Base-by-base conservation (phyloP, 2,797 vertebrate species). In the Saxicola maurus region DNA sequence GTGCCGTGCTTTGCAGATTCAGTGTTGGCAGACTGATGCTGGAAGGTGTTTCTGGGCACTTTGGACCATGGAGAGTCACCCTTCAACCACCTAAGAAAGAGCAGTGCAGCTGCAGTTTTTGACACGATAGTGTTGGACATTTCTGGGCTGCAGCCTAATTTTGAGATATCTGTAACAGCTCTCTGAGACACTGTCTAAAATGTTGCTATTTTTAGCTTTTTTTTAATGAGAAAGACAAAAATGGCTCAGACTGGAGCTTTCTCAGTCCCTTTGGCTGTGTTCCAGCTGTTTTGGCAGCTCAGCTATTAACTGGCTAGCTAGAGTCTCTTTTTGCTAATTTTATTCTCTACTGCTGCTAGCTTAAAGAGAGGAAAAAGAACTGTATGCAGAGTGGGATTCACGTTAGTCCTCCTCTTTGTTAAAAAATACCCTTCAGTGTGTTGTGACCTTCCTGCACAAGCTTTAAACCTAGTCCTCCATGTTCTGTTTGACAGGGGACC, bases 161-260 rank as follows among this genome's bases (percentile, higher is more conserved):
- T 82, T 68, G 66, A 86, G 16, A 1, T 75, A 24, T 77, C 81
- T 55, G 17, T 65, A 69, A 61, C 61, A 91, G 38, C 56, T 79
- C 46, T 68, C 81, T 74, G 45, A 85, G 86, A 83, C 61, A 25
- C 35, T 61, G 17, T 68, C 86, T 82, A 79, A 90, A 68, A 55
- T 64, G 65, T 45, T 2, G 3, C 82, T 95, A 85, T 91, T 94
- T 95, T 96, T 96, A 95, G 60, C 52, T 45, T 28, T 92, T 92
- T 75, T 92, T 92, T 48, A 72, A 91, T 91, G 89, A 86, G 81
- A 89, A 73, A 28, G 67, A 71, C 71, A 65, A 57, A 87, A 88
- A 62, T 25, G 60, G 48, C 60, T 92, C 77, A 88, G 60, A 42
- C 24, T 27, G 56, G 35, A n/a, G 42, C 33, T 86, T 93, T 94